These are phyloP conservation scores for Macrochelys suwanniensis DNA, from an alignment of 2,797 vertebrate genomes.

Conservation along the genomic window DNA sequence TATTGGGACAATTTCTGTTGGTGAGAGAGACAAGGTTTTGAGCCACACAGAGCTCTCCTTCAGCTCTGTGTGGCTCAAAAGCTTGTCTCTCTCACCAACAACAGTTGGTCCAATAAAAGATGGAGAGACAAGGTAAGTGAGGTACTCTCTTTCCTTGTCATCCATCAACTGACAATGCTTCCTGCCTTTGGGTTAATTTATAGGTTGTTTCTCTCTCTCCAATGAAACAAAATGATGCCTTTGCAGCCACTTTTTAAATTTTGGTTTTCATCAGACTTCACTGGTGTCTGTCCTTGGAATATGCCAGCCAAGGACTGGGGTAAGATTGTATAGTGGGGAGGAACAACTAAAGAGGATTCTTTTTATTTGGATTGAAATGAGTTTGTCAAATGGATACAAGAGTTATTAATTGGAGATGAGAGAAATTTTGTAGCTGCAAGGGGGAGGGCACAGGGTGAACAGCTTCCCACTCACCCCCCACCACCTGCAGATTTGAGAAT, in stretches of 20 bases:
- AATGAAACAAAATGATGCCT: not conserved
- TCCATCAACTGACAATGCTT: not conserved
- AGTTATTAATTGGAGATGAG: not conserved
- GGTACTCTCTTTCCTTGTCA: not conserved
- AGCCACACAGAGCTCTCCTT: not conserved
- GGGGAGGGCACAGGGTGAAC: not conserved
- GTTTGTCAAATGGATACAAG: not conserved
- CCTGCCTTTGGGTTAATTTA: not conserved
- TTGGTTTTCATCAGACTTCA: not conserved
- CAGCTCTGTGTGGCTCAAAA: not conserved
- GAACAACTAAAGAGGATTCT: not conserved
- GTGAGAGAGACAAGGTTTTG: not conserved
- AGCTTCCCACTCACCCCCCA: not conserved
- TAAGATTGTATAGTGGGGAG: not conserved
- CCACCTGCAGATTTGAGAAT: not conserved
- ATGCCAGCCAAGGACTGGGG: not conserved
- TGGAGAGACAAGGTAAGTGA: not conserved
- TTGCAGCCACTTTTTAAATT: conserved; percentile 1
- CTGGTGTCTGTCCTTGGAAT: not conserved
- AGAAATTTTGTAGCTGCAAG: not conserved
- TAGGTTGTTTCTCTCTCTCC: not conserved
- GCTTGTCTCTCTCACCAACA: not conserved
- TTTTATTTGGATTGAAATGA: conserved; percentile 13
- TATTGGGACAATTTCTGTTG: not conserved
- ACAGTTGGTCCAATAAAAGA: not conserved